phyloP scores from a whole-genome alignment of 2,797 vertebrate species.

The Fistularia tabacaria region DNA sequence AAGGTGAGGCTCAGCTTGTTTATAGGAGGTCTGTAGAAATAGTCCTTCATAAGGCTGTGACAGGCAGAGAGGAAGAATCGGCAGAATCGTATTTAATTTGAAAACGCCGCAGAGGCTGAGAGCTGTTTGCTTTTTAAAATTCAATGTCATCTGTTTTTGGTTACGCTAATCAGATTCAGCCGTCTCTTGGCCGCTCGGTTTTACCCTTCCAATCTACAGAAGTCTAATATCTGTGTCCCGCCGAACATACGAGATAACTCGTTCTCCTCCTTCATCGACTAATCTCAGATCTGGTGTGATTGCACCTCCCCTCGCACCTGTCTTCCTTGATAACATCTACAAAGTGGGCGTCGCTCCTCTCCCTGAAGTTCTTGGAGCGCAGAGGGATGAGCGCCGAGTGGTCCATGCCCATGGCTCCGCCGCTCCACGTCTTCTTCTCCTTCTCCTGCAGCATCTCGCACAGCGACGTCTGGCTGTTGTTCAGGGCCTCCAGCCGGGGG shows the following conservation, averaged over 20 bases:
- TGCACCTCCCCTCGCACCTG: conserved; percentile 74
- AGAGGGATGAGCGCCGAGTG: conserved; percentile 92
- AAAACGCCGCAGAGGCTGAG: background rate
- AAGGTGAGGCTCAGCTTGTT: conserved; percentile 96
- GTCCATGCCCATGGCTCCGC: conserved; percentile 79
- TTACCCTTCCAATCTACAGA: too few relatives aligned
- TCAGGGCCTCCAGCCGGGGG: conserved; percentile 84
- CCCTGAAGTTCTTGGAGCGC: conserved; percentile 94
- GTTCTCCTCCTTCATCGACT: too few relatives aligned
- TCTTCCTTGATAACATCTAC: conserved; percentile 98
- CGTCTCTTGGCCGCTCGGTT: too few relatives aligned
- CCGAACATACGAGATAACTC: too few relatives aligned
- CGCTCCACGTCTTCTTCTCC: conserved; percentile 84
- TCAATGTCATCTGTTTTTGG: too few relatives aligned
- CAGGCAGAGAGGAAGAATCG: conserved; percentile 13
- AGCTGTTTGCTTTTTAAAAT: background rate
- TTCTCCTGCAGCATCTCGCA: conserved; percentile 95
- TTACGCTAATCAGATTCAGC: too few relatives aligned
- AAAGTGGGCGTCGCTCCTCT: conserved; percentile 96
- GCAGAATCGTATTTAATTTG: background rate
- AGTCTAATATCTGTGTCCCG: too few relatives aligned
- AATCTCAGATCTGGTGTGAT: too few relatives aligned
- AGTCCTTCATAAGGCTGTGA: conserved; percentile 95
- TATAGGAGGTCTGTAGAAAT: conserved; percentile 97
- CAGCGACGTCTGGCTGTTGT: conserved; percentile 92